Base-by-base conservation (phyloP, 1,140 invertebrate genomes). In the Sarcophaga peregrina region DNA sequence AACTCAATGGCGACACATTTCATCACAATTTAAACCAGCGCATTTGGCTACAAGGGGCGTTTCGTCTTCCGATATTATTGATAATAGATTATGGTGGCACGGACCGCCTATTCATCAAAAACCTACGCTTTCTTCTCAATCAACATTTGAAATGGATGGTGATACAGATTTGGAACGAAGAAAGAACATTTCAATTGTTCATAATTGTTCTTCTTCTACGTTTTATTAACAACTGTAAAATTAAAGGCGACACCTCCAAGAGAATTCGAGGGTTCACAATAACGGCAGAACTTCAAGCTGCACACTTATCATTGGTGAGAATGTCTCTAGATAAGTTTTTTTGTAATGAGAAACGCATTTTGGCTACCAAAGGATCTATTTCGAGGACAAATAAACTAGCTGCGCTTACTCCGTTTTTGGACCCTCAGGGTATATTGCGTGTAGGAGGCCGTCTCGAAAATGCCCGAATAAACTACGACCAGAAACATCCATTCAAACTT, bases 1-100 rank as follows among this genome's bases (percentile, higher is more conserved):
- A 62, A 45, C 82, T 13, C 54, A 86, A 15, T 90, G 88, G 87
- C 20, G 80, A 10, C 85, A 90, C 81, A 85, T 88, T 10, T 46
- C 81, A 0, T 85, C 86, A 11, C 25, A 68, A 15, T 37, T 84
- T 7, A 89, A 89, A 83, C 86, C 86, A 10, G 87, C 85, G 11
- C 85, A 87, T 84, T 11, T 84, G 11, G 72, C 82, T 11, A 85
- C 84, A 4, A 80, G 86, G 13, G 85, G 86, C 3, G 82, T 84
- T 25, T 58, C 17, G n/a, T 62, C 82, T 20, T 17, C 9, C 0
- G 20, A 85, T 3, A 46, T 82, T 15, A n/a, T 52, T n/a, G 8
- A 78, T 10, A 82, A 52, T 48, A 62, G 62, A 11, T 45, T 83
- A 46, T 83, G 80, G 83, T 83, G 80, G 83, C 10, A 81, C n/a